Percentiles rank a stretch among this genome's conserved stretches.
These are phyloP conservation scores for Acleris sparsana DNA, from an alignment of 2,888 invertebrate genomes.

Conservation along the genomic window DNA sequence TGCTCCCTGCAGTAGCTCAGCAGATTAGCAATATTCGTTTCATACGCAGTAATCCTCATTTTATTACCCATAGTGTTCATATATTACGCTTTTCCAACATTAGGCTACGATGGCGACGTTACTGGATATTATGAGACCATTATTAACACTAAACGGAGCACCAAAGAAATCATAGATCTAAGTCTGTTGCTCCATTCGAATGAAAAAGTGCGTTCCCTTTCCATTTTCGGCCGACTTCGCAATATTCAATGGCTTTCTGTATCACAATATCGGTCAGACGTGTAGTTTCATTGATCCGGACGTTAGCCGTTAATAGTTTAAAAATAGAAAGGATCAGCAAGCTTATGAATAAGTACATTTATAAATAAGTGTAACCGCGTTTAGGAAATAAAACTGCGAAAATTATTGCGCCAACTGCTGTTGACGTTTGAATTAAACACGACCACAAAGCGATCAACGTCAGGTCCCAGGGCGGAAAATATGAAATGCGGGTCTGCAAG, in stretches of 20 bases:
- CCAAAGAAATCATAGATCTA: slow-evolving; percentile 37
- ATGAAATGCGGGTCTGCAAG: slow-evolving; percentile 8
- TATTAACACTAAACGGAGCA: slow-evolving; percentile 45
- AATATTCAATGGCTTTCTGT: slow-evolving; percentile 33
- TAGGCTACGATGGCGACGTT: slow-evolving; percentile 27
- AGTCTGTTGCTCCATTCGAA: slow-evolving; percentile 39
- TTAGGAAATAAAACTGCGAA: slow-evolving; percentile 10
- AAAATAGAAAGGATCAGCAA: slow-evolving; percentile 4
- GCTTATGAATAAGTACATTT: not conserved
- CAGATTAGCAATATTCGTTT: slow-evolving; percentile 53
- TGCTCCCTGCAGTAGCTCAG: slow-evolving; percentile 51
- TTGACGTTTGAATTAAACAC: slow-evolving; percentile 28
- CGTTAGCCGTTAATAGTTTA: not conserved
- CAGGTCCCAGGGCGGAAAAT: slow-evolving; percentile 7
- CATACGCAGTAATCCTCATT: slow-evolving; percentile 40
- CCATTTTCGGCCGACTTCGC: slow-evolving; percentile 44
- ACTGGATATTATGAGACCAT: slow-evolving; percentile 40
- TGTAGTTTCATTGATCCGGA: slow-evolving; percentile 19
- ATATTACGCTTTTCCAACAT: slow-evolving; percentile 21
- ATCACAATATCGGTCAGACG: slow-evolving; percentile 9
- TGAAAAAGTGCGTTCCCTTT: slow-evolving; percentile 48
- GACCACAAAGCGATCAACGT: slow-evolving; percentile 24
- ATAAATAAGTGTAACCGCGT: not conserved
- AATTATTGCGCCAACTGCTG: slow-evolving; percentile 12
- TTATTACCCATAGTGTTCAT: slow-evolving; percentile 23